Conservation (phyloP, 2,113 vertebrate genomes). For the Caranx melampygus region DNA sequence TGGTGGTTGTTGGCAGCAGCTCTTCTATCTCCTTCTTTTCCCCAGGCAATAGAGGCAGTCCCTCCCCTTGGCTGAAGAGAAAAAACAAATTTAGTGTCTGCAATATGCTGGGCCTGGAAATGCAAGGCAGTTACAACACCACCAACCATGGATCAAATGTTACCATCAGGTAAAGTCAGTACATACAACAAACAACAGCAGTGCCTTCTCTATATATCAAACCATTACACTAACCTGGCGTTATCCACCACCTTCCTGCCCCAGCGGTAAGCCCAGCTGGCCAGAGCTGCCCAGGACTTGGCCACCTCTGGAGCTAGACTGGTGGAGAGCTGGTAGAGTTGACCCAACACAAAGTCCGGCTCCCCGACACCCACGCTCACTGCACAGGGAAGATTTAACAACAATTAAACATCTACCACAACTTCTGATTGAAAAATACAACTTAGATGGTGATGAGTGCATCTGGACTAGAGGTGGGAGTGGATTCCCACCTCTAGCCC, state of each 20-base stretch:
- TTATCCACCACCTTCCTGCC: conserved; percentile 98
- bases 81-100: not conserved
- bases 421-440: not conserved
- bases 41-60: conserved; percentile 91
- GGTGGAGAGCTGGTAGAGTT: conserved; percentile 95
- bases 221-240: conserved; percentile 87
- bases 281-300: conserved; percentile 97
- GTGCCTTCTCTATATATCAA: not conserved
- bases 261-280: conserved; percentile 99
- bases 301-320: conserved; percentile 95
- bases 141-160: too few species aligned
- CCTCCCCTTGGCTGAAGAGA: conserved; percentile 93
- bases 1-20: conserved; percentile 89
- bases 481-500: too few species aligned
- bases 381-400: conserved; percentile 59
- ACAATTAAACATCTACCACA: not conserved
- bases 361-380: conserved; percentile 98
- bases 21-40: conserved; percentile 96
- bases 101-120: not conserved
- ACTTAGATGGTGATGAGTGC: not conserved
- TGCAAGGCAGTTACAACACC: not conserved
- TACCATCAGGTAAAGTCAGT: not conserved
- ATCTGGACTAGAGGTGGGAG: not conserved
- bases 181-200: not conserved
- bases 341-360: conserved; percentile 95